Conservation (phyloP, 2,113 vertebrate genomes). For the Marcusenius ussheri region DNA sequence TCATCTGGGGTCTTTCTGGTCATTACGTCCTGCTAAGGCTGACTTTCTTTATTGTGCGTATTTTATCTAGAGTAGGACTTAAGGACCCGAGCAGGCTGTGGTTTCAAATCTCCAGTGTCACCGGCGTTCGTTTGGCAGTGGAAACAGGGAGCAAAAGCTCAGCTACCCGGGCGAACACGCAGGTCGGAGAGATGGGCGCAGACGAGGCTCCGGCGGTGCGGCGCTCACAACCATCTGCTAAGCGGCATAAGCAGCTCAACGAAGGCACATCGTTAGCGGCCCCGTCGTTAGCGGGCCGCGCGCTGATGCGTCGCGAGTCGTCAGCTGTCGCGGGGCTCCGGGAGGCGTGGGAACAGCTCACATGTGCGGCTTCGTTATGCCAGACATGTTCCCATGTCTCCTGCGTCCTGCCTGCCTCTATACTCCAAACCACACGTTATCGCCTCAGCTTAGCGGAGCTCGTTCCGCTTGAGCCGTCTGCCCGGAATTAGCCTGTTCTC, state of each 20-base stretch:
- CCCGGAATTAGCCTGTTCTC: background rate
- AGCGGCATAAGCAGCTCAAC: background rate
- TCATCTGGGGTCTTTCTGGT: background rate
- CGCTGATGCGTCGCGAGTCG: background rate
- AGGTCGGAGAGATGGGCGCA: background rate
- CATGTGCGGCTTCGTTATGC: slow-evolving; percentile 33
- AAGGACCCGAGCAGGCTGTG: background rate
- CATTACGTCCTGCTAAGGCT: background rate
- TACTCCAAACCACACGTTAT: slow-evolving; percentile 38
- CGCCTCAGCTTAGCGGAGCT: slow-evolving; percentile 25
- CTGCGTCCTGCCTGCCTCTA: slow-evolving; percentile 20
- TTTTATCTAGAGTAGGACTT: background rate
- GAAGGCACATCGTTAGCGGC: background rate
- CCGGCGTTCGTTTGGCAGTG: background rate
- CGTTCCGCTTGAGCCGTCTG: background rate
- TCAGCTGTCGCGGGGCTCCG: background rate
- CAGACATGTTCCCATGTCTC: slow-evolving; percentile 33
- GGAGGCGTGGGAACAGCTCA: slow-evolving; percentile 22
- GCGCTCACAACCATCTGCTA: background rate
- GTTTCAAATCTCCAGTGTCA: background rate
- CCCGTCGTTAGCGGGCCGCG: background rate
- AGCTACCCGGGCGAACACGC: background rate
- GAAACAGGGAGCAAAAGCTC: background rate
- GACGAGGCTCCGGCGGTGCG: background rate
- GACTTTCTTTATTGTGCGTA: background rate